phyloP scores from a whole-genome alignment of 2,113 vertebrate genomes.

The Saccopteryx bilineata region DNA sequence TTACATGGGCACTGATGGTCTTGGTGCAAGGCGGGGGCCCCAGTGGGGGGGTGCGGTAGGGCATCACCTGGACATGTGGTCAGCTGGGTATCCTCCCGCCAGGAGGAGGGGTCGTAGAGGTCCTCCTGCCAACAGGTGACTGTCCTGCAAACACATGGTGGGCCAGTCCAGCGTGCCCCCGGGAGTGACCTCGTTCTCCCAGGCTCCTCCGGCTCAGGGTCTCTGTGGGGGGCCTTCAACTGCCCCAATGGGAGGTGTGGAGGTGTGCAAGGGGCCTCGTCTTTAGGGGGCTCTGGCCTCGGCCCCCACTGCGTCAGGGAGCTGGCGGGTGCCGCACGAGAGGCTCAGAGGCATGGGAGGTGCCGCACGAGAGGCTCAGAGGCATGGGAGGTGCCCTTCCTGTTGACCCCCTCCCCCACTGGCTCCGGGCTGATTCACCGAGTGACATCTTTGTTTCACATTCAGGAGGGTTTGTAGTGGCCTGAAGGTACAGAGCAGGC shows the following conservation, averaged over 20 bases:
- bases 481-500: not conserved
- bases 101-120: rapidly evolving
- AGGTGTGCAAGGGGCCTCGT: not conserved
- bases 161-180: not conserved
- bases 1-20: not conserved
- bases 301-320: not conserved
- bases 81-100: not conserved
- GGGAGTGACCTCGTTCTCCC: too few relatives aligned
- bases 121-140: not conserved
- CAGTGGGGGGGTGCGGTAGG: too few relatives aligned
- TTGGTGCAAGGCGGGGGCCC: not conserved
- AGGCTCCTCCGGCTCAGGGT: not conserved
- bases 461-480: not conserved
- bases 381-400: not conserved
- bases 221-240: rapidly evolving
- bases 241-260: rapidly evolving
- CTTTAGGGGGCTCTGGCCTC: not conserved
- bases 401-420: not conserved
- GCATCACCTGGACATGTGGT: not conserved
- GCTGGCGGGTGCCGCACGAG: not conserved
- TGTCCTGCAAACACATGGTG: not conserved
- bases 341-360: not conserved
- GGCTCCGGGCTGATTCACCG: not conserved
- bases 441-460: not conserved
- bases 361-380: not conserved